Evolutionary conservation across 2,113 vertebrate species (phyloP).

Genomic region (Gymnarchus niloticus): DNA sequence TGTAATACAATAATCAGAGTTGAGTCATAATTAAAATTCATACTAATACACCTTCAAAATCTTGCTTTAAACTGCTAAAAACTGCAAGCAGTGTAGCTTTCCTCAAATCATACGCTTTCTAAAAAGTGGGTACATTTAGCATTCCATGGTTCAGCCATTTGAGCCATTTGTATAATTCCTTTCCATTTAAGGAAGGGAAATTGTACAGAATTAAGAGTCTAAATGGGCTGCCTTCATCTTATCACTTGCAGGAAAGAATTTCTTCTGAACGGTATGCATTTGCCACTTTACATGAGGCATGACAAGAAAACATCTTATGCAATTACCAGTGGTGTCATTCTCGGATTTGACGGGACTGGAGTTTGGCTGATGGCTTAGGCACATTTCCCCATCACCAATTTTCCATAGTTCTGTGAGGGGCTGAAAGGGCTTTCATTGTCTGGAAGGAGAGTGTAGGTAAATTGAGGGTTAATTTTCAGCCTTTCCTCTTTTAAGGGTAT

Average conservation of each 20-base stretch:
- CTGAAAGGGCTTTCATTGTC: too few relatives aligned
- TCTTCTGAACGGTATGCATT: not conserved
- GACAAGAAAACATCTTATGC: not conserved
- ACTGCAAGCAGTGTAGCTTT: not conserved
- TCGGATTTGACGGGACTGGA: not conserved
- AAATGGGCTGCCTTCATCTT: not conserved
- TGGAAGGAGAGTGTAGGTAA: not conserved
- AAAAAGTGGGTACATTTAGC: not conserved
- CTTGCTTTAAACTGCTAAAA: not conserved
- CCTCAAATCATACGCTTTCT: not conserved
- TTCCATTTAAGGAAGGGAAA: not conserved
- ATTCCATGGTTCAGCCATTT: not conserved
- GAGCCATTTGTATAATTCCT: not conserved
- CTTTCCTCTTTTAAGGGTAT: not conserved
- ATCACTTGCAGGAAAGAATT: not conserved
- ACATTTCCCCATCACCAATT: too few relatives aligned
- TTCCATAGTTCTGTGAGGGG: too few relatives aligned
- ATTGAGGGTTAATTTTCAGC: not conserved
- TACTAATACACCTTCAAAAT: not conserved
- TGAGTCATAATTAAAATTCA: too few relatives aligned
- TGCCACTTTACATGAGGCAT: not conserved
- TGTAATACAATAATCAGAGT: too few relatives aligned
- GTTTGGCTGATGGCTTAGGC: not conserved
- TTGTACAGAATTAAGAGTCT: not conserved
- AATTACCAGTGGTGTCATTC: not conserved